Evolutionary conservation across 2,888 invertebrate species (phyloP).

Genomic region (Orthosia gracilis): DNA sequence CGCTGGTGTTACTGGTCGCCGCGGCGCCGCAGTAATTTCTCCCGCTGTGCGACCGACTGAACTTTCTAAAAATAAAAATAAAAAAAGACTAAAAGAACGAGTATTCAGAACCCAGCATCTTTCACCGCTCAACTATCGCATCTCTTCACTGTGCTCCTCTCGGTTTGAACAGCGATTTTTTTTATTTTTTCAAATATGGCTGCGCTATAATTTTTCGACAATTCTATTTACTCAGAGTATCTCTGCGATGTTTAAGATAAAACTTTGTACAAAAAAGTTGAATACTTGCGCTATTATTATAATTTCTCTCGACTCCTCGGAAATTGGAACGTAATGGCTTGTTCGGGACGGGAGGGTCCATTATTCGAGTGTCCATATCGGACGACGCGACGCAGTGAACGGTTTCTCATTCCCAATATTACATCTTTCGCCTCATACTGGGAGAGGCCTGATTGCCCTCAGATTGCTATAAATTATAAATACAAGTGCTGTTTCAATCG

Average conservation of each 20-base stretch:
- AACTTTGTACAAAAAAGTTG: slow-evolving; percentile 64
- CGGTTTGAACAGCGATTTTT: slow-evolving; percentile 71
- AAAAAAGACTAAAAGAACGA: slow-evolving; percentile 88
- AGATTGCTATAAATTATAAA: slow-evolving; percentile 90
- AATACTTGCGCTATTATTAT: slow-evolving; percentile 66
- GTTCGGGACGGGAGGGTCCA: slow-evolving; percentile 68
- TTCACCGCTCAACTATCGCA: slow-evolving; percentile 88
- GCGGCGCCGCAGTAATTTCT: slow-evolving; percentile 84
- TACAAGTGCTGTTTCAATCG: slow-evolving; percentile 86
- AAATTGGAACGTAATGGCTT: slow-evolving; percentile 73
- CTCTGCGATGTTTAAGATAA: slow-evolving; percentile 67
- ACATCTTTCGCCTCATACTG: slow-evolving; percentile 85
- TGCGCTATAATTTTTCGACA: slow-evolving; percentile 68
- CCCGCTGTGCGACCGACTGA: slow-evolving; percentile 87
- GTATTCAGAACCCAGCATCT: slow-evolving; percentile 88
- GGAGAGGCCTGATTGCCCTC: slow-evolving; percentile 86
- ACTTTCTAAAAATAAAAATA: slow-evolving; percentile 90
- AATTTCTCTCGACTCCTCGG: slow-evolving; percentile 67
- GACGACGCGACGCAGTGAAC: slow-evolving; percentile 79
- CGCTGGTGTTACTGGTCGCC: slow-evolving; percentile 82
- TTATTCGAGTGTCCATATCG: slow-evolving; percentile 78
- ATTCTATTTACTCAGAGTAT: slow-evolving; percentile 61
- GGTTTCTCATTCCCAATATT: slow-evolving; percentile 85
- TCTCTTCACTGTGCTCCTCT: slow-evolving; percentile 76
- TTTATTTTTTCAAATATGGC: slow-evolving; percentile 68